A percentile compares a stretch with the other conserved stretches of the same genome.
phyloP scores from a whole-genome alignment of 1,140 invertebrate species.

The Cephus cinctus region DNA sequence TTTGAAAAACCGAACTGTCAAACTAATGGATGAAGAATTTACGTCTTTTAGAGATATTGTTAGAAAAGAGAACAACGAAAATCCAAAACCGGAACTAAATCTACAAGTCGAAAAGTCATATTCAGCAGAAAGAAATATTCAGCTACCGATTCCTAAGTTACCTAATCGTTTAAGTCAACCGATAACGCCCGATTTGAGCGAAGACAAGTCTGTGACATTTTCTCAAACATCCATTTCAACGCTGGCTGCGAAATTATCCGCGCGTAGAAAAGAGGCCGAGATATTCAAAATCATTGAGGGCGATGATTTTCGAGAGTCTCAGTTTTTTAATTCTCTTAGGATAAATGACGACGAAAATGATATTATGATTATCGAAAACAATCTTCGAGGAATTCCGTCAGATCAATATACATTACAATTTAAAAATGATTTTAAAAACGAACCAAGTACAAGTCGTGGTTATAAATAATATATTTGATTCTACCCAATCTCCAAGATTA shows the following conservation, averaged over 20 bases:
- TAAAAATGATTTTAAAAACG: too few species aligned
- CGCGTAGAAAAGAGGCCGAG: constrained; percentile 17
- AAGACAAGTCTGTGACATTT: neutral
- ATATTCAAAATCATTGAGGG: constrained; percentile 23
- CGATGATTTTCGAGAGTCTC: constrained; percentile 14
- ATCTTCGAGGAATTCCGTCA: too few species aligned
- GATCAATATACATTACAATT: too few species aligned
- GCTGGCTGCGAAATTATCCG: neutral
- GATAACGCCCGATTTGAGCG: too few species aligned
- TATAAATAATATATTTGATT: too few species aligned
- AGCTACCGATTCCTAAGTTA: neutral
- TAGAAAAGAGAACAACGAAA: neutral
- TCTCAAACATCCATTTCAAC: constrained; percentile 15
- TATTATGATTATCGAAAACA: too few species aligned
- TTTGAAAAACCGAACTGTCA: too few species aligned
- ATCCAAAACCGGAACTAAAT: neutral
- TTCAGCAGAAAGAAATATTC: neutral
- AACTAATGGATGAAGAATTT: constrained; percentile 1
- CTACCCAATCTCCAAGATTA: too few species aligned
- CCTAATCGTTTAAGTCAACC: neutral
- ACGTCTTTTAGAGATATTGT: neutral
- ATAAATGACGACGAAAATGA: too few species aligned
- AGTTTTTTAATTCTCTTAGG: constrained; percentile 13
- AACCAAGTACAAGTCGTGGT: too few species aligned
- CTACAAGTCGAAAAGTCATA: too few species aligned